A percentile compares a stretch with the other conserved stretches of the same genome.
phyloP scores from a whole-genome alignment of 2,888 invertebrate species.

The Exocentrus adspersus region DNA sequence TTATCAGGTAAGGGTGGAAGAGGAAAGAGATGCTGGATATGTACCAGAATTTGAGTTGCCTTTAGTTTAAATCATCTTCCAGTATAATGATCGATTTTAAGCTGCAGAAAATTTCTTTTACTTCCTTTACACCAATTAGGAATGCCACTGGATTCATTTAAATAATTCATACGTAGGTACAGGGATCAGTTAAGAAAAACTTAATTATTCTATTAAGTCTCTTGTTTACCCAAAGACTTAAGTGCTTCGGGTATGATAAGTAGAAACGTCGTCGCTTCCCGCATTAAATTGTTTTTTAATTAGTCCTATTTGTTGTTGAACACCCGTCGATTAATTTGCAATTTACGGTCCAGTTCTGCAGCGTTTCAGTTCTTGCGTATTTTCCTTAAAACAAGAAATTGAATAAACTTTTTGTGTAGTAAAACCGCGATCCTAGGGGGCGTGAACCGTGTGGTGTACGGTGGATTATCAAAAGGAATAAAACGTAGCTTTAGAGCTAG shows the following conservation, averaged over 20 bases:
- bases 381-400: too few relatives aligned
- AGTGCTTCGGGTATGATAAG: slow-evolving; percentile 8
- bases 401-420: background rate
- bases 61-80: too few relatives aligned
- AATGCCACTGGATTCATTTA: too few relatives aligned
- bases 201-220: slow-evolving; percentile 14
- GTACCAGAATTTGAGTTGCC: too few relatives aligned
- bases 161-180: slow-evolving; percentile 15
- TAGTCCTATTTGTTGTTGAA: background rate
- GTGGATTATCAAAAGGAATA: background rate
- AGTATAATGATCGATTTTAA: too few relatives aligned
- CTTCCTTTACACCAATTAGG: too few relatives aligned
- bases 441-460: background rate
- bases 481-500: slow-evolving; percentile 7
- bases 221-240: slow-evolving; percentile 19
- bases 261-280: slow-evolving; percentile 13
- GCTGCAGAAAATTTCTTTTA: too few relatives aligned
- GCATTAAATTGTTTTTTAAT: slow-evolving; percentile 16
- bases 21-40: too few relatives aligned
- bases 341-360: background rate
- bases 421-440: background rate
- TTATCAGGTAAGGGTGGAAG: too few relatives aligned
- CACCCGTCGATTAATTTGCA: background rate
- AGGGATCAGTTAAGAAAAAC: slow-evolving; percentile 11
- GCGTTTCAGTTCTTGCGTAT: too few relatives aligned